phyloP scores from a whole-genome alignment of 2,797 vertebrate genomes.

The Oreochromis mossambicus region DNA sequence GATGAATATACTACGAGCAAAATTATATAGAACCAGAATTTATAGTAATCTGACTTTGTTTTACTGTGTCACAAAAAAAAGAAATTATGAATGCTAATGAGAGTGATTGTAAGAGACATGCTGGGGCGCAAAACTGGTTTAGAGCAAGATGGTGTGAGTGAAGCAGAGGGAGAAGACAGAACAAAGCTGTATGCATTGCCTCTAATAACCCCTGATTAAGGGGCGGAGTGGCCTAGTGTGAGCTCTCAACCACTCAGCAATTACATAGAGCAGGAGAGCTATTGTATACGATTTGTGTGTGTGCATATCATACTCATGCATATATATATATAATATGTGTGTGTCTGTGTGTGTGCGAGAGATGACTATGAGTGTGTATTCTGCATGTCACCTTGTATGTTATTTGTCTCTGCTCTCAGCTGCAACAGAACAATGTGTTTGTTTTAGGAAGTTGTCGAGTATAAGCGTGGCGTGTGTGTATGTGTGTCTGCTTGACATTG shows the following conservation, averaged over 20 bases:
- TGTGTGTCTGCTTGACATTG: constrained; percentile 17
- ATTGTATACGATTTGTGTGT: constrained; percentile 46
- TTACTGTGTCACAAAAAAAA: neutral
- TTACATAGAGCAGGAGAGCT: constrained; percentile 59
- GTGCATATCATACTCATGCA: neutral
- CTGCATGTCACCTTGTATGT: constrained; percentile 16
- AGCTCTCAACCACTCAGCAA: constrained; percentile 72
- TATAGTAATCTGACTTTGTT: neutral
- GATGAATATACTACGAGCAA: neutral
- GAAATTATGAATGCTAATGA: constrained; percentile 10
- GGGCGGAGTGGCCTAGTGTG: constrained; percentile 59
- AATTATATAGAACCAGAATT: neutral
- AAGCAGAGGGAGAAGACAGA: constrained; percentile 39
- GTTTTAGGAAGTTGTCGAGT: constrained; percentile 47
- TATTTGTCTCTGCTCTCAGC: constrained; percentile 3
- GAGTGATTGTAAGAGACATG: neutral
- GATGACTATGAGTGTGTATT: neutral
- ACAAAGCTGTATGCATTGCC: constrained; percentile 54
- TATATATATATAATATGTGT: neutral
- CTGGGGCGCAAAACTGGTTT: neutral
- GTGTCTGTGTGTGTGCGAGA: neutral
- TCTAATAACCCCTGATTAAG: constrained; percentile 78
- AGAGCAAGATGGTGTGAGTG: constrained; percentile 15
- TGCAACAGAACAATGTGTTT: constrained; percentile 39
- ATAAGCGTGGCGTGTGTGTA: constrained; percentile 16